Evolutionary conservation across 1,140 invertebrate genomes (phyloP), one percentile per base, ranked within the genome.

Genomic region (Asbolus verrucosus): DNA sequence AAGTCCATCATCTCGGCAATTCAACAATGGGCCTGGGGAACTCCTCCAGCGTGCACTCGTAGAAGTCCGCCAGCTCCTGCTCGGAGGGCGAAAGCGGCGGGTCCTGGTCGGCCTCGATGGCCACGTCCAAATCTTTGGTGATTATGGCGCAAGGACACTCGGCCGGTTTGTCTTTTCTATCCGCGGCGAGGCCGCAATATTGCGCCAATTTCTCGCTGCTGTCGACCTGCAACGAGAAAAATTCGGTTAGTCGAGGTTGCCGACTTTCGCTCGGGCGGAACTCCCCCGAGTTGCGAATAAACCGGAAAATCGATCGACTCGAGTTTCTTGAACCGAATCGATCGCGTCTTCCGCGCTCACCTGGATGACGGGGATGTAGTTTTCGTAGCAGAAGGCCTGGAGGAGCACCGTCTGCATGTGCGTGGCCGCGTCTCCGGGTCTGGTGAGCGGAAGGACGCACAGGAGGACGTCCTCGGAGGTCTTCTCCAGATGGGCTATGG

Each of bases 351-450:
- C n/a, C n/a, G n/a, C 19, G 70, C 67, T 81, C 82, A 88, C 88
- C 82, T 89, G 88, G 69, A 90, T 86, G 14, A 88, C 86, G 75
- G 88, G 87, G 76, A 90, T 90, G 71, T 87, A 87, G 69, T 90
- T 89, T 77, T 90, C 89, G 39, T 85, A 87, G 76, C 89, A 90
- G 75, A 89, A 90, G 1, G 89, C 89, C 74, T 89, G 87, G n/a
- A 90, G 78, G 0, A 90, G 79, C 1, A 90, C 88, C 74, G 87
- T 86, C 75, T 89, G 88, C 84, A 90, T 89, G 74, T 90, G 89
- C 1, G 85, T 88, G 15, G 88, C 85, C 5, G 87, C 85, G 78
- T 90, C 88, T 1, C 86, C 87, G 15, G 83, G 84, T 54, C 84
- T 80, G 13, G 85, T 85, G 68, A 86, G 83, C 2, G 87, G 85